Percentiles rank a stretch among this genome's conserved stretches.
phyloP scores from a whole-genome alignment of 2,113 vertebrate genomes.

The Podarcis cretensis region DNA sequence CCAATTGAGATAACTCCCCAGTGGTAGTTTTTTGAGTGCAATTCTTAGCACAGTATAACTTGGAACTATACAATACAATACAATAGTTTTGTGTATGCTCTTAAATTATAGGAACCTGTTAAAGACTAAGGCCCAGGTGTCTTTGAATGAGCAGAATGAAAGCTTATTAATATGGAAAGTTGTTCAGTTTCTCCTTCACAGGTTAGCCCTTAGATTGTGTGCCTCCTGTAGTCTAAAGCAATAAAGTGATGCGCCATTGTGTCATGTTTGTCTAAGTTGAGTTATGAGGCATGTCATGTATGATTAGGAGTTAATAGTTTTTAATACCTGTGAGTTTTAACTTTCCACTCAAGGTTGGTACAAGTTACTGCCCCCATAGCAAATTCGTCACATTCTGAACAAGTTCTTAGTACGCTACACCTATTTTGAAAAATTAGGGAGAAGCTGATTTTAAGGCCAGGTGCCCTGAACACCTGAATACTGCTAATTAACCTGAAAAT shows the following conservation, averaged over 20 bases:
- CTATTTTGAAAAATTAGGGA: not conserved
- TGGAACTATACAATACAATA: too few relatives aligned
- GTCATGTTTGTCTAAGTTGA: not conserved
- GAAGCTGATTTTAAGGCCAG: not conserved
- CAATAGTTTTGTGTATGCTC: not conserved
- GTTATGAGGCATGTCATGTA: not conserved
- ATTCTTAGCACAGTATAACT: conserved; percentile 8
- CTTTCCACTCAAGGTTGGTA: not conserved
- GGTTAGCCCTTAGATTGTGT: not conserved
- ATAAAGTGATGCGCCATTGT: not conserved
- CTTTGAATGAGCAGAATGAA: not conserved
- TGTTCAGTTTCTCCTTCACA: not conserved
- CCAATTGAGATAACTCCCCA: conserved; percentile 52
- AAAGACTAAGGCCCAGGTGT: conserved; percentile 12
- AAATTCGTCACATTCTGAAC: not conserved
- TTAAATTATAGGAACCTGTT: not conserved
- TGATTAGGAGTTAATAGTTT: not conserved
- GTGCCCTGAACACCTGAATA: not conserved
- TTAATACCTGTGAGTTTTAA: not conserved
- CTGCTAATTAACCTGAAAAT: not conserved
- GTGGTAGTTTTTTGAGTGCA: not conserved
- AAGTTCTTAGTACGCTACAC: not conserved
- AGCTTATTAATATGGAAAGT: not conserved
- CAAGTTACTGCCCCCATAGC: not conserved
- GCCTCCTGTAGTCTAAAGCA: conserved; percentile 5